Conservation (phyloP, 2,113 vertebrate species). For the Brevimyrus niger region DNA sequence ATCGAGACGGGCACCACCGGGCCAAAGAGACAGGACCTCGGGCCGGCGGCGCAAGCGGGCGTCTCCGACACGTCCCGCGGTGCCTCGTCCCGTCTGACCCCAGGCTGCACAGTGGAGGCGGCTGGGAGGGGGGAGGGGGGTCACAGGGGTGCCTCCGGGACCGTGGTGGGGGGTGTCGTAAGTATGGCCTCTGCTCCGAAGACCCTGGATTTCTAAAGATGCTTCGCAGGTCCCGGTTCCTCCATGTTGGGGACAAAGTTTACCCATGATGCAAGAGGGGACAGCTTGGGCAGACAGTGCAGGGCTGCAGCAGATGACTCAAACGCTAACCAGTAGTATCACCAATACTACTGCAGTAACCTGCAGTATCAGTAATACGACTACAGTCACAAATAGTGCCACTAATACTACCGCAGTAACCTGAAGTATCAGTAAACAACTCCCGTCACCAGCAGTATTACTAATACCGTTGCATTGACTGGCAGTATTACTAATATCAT, state of each 20-base stretch:
- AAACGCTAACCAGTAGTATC: background rate
- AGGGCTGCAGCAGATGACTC: background rate
- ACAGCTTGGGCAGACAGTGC: background rate
- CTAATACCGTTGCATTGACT: background rate
- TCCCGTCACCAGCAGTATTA: background rate
- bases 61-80: background rate
- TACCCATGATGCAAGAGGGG: slow-evolving; percentile 1
- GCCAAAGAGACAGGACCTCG: background rate
- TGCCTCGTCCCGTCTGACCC: background rate
- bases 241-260: slow-evolving; percentile 3
- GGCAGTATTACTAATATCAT: background rate
- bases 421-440: too few species aligned
- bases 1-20: background rate
- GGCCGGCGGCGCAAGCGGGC: background rate
- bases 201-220: background rate
- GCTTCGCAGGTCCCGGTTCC: background rate
- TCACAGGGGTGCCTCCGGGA: background rate
- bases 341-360: background rate
- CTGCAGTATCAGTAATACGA: background rate
- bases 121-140: background rate
- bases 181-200: background rate
- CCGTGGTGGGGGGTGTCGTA: background rate
- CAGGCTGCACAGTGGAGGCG: background rate
- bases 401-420: background rate
- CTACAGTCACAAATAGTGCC: background rate